Conservation (phyloP, 2,888 invertebrate species). For the Onthophagus sagittarius region DNA sequence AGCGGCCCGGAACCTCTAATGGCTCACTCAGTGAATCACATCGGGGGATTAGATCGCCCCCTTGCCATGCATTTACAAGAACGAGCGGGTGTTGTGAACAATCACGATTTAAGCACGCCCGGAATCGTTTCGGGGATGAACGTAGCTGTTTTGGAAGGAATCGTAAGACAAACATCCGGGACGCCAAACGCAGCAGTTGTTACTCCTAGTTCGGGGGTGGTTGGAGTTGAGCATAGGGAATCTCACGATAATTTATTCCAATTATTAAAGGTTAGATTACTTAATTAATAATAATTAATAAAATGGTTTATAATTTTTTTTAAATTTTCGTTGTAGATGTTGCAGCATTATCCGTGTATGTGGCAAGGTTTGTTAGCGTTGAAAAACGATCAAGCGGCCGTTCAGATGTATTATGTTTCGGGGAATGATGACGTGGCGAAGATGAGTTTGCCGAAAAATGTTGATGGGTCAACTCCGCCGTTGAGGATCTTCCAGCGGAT, state of each 20-base stretch:
- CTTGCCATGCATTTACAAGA: background rate
- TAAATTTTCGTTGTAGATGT: slow-evolving; percentile 27
- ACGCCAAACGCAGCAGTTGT: too few relatives aligned
- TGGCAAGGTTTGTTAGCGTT: slow-evolving; percentile 95
- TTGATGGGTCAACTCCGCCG: slow-evolving; percentile 79
- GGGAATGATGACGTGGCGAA: slow-evolving; percentile 88
- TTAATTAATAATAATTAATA: too few relatives aligned
- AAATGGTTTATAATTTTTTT: slow-evolving; percentile 24
- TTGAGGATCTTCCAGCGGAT: slow-evolving; percentile 95
- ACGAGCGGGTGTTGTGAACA: background rate
- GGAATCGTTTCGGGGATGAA: background rate
- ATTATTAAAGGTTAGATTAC: background rate
- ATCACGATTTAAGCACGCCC: background rate
- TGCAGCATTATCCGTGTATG: slow-evolving; percentile 90
- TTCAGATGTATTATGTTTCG: slow-evolving; percentile 98
- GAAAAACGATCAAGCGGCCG: slow-evolving; percentile 95
- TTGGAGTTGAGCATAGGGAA: background rate
- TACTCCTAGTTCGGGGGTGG: background rate
- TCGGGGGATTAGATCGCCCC: slow-evolving; percentile 19
- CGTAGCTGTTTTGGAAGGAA: background rate
- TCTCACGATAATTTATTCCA: background rate
- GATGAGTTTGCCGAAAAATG: slow-evolving; percentile 80
- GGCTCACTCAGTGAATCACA: slow-evolving; percentile 31
- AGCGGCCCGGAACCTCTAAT: slow-evolving; percentile 33
- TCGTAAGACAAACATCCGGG: background rate